These are phyloP conservation scores for Steinernema khuongi DNA, from an alignment of 1,140 invertebrate genomes.

Conservation along the genomic window DNA sequence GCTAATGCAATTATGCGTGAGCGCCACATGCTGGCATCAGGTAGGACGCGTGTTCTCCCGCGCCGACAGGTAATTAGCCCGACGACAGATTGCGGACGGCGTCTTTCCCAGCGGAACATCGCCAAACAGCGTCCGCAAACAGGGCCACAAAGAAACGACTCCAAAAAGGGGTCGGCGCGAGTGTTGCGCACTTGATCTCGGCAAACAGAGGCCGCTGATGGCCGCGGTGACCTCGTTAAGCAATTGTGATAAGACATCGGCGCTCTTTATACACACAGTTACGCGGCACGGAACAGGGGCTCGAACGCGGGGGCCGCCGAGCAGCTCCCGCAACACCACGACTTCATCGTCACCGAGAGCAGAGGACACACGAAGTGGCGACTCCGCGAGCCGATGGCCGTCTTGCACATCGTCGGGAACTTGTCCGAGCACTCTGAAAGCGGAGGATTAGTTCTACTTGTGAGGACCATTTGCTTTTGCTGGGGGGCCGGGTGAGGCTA, in stretches of 20 bases:
- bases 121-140: neutral
- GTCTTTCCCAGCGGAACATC: neutral
- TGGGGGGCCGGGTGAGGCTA: neutral
- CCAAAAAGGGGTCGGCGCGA: constrained; percentile 2
- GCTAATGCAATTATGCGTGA: constrained; percentile 16
- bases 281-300: neutral
- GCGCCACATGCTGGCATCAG: constrained; percentile 10
- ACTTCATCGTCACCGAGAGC: neutral
- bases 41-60: neutral
- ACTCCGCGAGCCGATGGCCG: neutral
- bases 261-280: neutral
- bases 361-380: constrained; percentile 5
- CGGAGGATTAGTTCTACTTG: neutral
- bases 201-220: neutral
- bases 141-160: constrained; percentile 11
- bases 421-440: constrained; percentile 17
- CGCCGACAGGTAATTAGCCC: neutral
- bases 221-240: constrained; percentile 9
- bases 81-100: constrained; percentile 10
- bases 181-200: constrained; percentile 6
- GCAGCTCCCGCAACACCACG: constrained; percentile 11
- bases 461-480: neutral
- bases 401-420: constrained; percentile 15
- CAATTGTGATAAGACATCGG: neutral
- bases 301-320: neutral